Evolutionary conservation across 2,888 invertebrate genomes (phyloP).

Genomic region (Leucophenga montana): DNA sequence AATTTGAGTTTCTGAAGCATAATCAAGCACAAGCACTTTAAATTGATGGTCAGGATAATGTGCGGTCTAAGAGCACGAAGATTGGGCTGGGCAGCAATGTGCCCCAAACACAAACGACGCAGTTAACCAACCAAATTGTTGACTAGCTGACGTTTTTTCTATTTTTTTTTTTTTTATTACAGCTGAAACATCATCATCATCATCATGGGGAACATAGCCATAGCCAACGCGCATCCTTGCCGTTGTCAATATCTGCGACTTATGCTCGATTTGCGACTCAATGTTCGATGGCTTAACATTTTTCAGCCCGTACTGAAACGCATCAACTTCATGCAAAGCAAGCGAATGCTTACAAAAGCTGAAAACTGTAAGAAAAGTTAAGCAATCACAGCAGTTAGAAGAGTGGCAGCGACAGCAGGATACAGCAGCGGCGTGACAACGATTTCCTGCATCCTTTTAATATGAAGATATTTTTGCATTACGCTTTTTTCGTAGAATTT

Average conservation of each 20-base stretch:
- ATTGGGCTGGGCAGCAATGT: too few species aligned
- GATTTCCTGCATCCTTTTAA: conserved; percentile 12
- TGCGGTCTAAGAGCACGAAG: conserved; percentile 21
- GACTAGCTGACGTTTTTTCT: too few species aligned
- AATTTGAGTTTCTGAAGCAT: neutral
- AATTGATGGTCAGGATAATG: conserved; percentile 31
- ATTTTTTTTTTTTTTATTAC: too few species aligned
- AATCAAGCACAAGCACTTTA: conserved; percentile 18
- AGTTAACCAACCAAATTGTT: too few species aligned
- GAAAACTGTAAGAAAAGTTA: neutral
- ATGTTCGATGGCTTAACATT: conserved; percentile 12
- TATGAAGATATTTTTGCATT: conserved; percentile 3
- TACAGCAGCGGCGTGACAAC: conserved; percentile 4
- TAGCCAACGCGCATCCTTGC: too few species aligned
- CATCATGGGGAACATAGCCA: too few species aligned
- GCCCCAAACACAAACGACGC: too few species aligned
- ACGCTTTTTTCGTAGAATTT: neutral
- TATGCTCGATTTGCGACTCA: conserved; percentile 21
- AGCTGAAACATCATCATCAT: neutral
- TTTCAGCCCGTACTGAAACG: neutral
- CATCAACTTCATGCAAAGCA: neutral
- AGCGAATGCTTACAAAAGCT: neutral
- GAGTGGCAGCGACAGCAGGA: neutral
- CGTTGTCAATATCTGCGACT: conserved; percentile 7
- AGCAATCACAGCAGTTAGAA: conserved; percentile 5